Evolutionary conservation across 2,113 vertebrate species (phyloP).

Genomic region (Tychaedon coryphoeus): DNA sequence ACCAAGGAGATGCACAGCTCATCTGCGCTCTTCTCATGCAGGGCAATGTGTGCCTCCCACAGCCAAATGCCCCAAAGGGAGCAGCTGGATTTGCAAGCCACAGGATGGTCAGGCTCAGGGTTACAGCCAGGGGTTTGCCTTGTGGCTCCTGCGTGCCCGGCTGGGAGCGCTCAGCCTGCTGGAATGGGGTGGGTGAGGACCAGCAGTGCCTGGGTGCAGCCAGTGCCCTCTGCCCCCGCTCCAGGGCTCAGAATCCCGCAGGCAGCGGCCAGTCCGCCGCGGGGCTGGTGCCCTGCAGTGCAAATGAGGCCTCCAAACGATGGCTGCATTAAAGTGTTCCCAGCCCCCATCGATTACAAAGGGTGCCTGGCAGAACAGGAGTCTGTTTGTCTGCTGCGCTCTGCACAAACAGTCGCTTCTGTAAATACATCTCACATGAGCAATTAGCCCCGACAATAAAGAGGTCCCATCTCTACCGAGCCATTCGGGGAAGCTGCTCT

Average conservation of each 20-base stretch:
- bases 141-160: accelerated
- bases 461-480: background rate
- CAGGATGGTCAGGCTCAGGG: background rate
- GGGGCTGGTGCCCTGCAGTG: background rate
- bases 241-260: background rate
- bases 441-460: conserved; percentile 21
- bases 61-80: background rate
- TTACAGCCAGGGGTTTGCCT: background rate
- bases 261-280: background rate
- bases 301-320: background rate
- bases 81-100: background rate
- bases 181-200: accelerated
- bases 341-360: conserved; percentile 41
- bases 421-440: conserved; percentile 56
- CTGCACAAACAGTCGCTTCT: conserved; percentile 30
- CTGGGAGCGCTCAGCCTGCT: background rate
- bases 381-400: conserved; percentile 50
- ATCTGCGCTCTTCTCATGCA: accelerated
- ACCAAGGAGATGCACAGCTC: background rate
- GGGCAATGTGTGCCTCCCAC: background rate
- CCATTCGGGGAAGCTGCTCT: background rate
- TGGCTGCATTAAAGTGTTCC: background rate
- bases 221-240: background rate
- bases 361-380: conserved; percentile 47
- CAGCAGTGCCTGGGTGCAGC: accelerated